These are phyloP conservation scores for Myrmecophaga tridactyla DNA, from an alignment of 2,113 vertebrate species.

Conservation along the genomic window DNA sequence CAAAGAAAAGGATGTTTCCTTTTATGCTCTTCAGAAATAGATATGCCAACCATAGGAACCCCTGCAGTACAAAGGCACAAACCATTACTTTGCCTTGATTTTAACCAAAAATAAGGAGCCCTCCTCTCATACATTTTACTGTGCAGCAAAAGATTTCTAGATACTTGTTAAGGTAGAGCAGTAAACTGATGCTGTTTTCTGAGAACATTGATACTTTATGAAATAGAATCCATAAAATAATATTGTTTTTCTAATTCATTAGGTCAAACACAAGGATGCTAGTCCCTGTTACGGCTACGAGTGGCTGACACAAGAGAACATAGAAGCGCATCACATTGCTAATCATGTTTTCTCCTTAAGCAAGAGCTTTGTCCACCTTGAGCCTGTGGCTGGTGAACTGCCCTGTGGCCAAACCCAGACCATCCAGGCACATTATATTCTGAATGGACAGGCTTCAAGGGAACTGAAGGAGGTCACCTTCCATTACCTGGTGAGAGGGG, in stretches of 20 bases:
- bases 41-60: not conserved
- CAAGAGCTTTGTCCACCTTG: slow-evolving; percentile 81
- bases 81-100: not conserved
- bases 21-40: not conserved
- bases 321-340: not conserved
- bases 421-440: slow-evolving; percentile 75
- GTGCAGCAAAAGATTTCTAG: not conserved
- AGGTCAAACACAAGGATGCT: slow-evolving; percentile 76
- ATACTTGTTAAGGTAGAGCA: not conserved
- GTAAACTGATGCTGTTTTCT: not conserved
- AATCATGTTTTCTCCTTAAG: slow-evolving; percentile 81
- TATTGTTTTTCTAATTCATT: slow-evolving; percentile 57
- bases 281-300: slow-evolving; percentile 57
- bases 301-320: slow-evolving; percentile 68
- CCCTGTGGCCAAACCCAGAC: slow-evolving; percentile 69
- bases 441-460: slow-evolving; percentile 62
- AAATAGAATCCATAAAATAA: not conserved
- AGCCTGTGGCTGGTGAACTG: slow-evolving; percentile 65
- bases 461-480: slow-evolving; percentile 72
- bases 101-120: not conserved
- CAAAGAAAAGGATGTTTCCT: not conserved
- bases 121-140: not conserved
- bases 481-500: slow-evolving; percentile 82
- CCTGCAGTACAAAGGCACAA: not conserved
- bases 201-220: not conserved